Evolutionary conservation across 2,888 invertebrate species (phyloP), one percentile per base, ranked within the genome.

Genomic region (Rhodophaea formosa): DNA sequence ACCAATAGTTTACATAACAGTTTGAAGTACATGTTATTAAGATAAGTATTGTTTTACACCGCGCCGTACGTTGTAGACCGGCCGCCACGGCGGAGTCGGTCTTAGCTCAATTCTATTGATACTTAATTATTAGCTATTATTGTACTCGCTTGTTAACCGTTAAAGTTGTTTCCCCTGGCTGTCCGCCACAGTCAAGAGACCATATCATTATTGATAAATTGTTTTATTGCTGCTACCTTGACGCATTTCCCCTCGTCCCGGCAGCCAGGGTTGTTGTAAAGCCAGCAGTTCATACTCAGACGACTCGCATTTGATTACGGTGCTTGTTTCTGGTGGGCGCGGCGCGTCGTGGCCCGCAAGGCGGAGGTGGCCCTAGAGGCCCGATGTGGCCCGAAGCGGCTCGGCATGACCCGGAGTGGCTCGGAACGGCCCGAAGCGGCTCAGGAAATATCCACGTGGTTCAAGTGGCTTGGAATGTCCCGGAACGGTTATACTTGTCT

Each of bases 21-120:
- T 51, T 51, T 51, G 35, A 51, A 51, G 51, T 51, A 51, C 51
- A 51, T 51, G 51, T 51, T 51, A 51, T 51, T 17, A n/a, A 17
- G 16, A 51, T 51, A 51, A 35, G 35, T 51, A 51, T 51, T 51
- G 51, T 51, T 51, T 51, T 35, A 51, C 51, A 51, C 51, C 17
- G 39, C 51, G 35, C 51, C 7, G 51, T 35, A 51, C 35, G 35
- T 51, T 35, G 51, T 51, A 35, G 35, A 17, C 8, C 15, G 51
- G 35, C 10, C 15, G 35, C 15, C 17, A 5, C 35, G 15, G 49
- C 3, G 77, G 70, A 80, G 75, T 78, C 72, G 80, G 76, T 75
- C 80, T 80, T 89, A 89, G 89, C 89, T 89, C 89, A 89, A 89
- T 89, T 89, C 85, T 87, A 89, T 84, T 84, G 79, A 82, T 83